These are phyloP conservation scores for Poecilia picta DNA, from an alignment of 2,797 vertebrate genomes.

Conservation along the genomic window DNA sequence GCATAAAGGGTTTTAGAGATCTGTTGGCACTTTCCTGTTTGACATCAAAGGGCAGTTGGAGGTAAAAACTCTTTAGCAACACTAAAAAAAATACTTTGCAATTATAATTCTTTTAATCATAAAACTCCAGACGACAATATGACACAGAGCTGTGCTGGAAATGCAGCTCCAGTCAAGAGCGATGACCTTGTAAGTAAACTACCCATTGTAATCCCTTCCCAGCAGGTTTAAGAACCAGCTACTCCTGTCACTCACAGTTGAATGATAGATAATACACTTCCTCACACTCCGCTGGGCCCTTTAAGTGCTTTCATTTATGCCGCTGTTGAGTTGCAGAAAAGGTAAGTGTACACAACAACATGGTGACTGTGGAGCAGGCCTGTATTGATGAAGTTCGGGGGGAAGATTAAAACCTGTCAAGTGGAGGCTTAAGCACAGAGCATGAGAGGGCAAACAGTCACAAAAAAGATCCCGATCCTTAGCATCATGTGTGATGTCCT, in stretches of 20 bases:
- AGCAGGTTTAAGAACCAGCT: constrained; percentile 40
- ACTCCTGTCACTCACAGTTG: constrained; percentile 60
- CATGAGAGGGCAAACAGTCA: constrained; percentile 72
- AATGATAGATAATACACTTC: constrained; percentile 48
- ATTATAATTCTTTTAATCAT: background rate
- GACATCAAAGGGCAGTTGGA: background rate
- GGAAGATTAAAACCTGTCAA: constrained; percentile 68
- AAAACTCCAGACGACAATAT: constrained; percentile 25
- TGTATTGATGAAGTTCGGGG: constrained; percentile 62
- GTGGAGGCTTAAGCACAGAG: constrained; percentile 51
- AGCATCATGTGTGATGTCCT: constrained; percentile 54
- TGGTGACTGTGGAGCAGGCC: constrained; percentile 35
- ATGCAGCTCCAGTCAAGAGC: constrained; percentile 34
- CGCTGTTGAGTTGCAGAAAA: constrained; percentile 17
- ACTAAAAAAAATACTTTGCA: background rate
- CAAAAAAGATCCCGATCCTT: constrained; percentile 68
- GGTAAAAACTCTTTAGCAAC: background rate
- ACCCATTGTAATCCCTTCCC: constrained; percentile 68
- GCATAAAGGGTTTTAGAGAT: background rate
- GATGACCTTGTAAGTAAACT: constrained; percentile 79
- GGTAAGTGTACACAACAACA: constrained; percentile 7
- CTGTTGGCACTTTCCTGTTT: background rate
- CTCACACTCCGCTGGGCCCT: constrained; percentile 31
- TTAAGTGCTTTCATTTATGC: constrained; percentile 34
- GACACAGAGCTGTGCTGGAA: constrained; percentile 34